Conservation (phyloP, 2,113 vertebrate species). For the Micronycteris hirsuta region DNA sequence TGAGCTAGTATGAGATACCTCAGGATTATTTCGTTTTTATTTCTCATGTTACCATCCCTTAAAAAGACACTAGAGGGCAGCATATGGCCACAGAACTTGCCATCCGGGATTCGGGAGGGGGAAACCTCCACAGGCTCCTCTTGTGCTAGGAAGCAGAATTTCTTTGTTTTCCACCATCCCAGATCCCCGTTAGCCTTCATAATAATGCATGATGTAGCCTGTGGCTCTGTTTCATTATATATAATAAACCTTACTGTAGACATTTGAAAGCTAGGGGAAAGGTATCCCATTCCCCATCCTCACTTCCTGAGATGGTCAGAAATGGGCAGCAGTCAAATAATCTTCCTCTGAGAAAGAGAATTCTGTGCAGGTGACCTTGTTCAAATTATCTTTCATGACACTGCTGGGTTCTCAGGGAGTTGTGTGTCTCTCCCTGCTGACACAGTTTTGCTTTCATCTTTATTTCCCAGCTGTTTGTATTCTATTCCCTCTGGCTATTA, state of each 20-base stretch:
- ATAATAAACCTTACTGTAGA: not conserved
- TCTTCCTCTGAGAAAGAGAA: not conserved
- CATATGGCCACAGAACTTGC: slow-evolving; percentile 62
- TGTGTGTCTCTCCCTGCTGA: slow-evolving; percentile 28
- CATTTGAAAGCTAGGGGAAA: not conserved
- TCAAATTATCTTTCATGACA: not conserved
- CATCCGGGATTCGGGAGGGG: not conserved
- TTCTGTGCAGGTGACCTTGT: not conserved
- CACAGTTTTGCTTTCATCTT: slow-evolving; percentile 40
- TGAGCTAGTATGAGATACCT: not conserved
- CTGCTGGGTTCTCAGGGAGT: not conserved
- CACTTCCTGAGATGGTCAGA: not conserved
- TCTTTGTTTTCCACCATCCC: slow-evolving; percentile 61
- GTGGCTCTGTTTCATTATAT: slow-evolving; percentile 51
- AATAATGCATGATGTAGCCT: slow-evolving; percentile 2
- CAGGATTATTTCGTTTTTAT: not conserved
- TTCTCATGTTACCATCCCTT: rapidly evolving
- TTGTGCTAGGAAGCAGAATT: not conserved
- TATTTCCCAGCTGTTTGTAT: slow-evolving; percentile 49
- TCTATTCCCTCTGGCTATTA: not conserved
- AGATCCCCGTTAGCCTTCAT: slow-evolving; percentile 28
- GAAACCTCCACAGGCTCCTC: not conserved
- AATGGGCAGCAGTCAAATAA: not conserved
- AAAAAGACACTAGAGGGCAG: slow-evolving; percentile 80
- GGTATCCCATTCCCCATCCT: not conserved